Evolutionary conservation across 2,797 vertebrate species (phyloP).

Genomic region (Sebastes goodei): DNA sequence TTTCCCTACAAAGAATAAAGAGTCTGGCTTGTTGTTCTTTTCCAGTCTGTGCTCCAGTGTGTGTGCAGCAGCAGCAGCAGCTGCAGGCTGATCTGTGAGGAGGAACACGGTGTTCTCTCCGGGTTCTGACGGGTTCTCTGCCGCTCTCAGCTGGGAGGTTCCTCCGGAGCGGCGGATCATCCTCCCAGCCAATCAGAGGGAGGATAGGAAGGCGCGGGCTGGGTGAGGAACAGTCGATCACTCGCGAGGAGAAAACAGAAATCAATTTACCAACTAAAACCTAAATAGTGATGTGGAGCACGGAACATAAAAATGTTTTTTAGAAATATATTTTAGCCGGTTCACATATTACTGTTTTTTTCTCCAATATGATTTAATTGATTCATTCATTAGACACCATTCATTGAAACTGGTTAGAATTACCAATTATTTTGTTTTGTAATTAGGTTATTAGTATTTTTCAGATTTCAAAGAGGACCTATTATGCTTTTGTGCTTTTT

Average conservation of each 20-base stretch:
- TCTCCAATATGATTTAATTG: not conserved
- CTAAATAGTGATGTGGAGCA: not conserved
- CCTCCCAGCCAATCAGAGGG: conserved; percentile 47
- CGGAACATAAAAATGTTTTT: not conserved
- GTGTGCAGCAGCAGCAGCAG: not conserved
- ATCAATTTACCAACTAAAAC: not conserved
- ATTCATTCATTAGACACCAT: no score
- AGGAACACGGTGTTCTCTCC: conserved; percentile 63
- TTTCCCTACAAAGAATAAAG: not conserved
- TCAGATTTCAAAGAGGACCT: no score
- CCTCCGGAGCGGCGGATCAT: not conserved
- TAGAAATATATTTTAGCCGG: not conserved
- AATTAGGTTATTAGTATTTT: no score
- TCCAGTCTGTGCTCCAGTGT: not conserved
- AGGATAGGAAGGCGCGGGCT: not conserved
- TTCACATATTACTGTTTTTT: not conserved
- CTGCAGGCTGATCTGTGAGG: conserved; percentile 4
- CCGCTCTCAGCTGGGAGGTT: conserved; percentile 40
- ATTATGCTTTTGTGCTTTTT: no score
- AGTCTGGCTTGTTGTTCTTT: not conserved
- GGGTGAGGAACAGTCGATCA: conserved; percentile 14
- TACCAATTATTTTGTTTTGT: no score
- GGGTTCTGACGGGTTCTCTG: conserved; percentile 36
- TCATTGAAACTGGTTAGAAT: no score
- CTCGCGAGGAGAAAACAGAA: not conserved